phyloP scores from a whole-genome alignment of 2,888 invertebrate species.

The Acleris emargana region DNA sequence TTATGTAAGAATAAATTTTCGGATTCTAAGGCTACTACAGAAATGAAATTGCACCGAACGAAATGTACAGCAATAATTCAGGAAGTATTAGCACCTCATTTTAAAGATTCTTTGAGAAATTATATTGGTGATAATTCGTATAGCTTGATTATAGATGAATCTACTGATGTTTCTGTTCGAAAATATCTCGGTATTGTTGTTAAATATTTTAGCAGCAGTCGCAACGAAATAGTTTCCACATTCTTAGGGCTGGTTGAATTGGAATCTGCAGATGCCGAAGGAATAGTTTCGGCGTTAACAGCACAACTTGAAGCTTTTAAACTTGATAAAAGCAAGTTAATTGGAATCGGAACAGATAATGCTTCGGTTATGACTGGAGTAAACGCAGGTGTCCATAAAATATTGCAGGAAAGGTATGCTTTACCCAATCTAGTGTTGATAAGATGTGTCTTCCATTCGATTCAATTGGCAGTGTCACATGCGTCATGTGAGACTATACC shows the following conservation, averaged over 20 bases:
- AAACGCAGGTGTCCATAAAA: constrained; percentile 38
- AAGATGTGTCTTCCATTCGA: not conserved
- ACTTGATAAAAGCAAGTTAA: constrained; percentile 29
- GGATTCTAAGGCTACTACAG: no score
- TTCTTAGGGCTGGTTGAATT: constrained; percentile 37
- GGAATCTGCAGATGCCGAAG: constrained; percentile 38
- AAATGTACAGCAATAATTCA: constrained; percentile 39
- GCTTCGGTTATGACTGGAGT: constrained; percentile 39
- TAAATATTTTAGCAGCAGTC: constrained; percentile 36
- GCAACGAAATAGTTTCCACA: constrained; percentile 36
- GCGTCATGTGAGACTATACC: constrained; percentile 38
- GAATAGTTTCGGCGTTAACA: constrained; percentile 26
- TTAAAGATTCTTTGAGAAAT: constrained; percentile 30
- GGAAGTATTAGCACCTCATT: constrained; percentile 38
- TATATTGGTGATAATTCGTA: constrained; percentile 31
- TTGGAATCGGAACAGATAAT: constrained; percentile 42
- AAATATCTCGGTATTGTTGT: constrained; percentile 37
- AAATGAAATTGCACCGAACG: constrained; percentile 39
- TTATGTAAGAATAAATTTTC: constrained; percentile 23
- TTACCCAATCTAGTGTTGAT: not conserved
- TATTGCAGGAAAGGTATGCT: constrained; percentile 20
- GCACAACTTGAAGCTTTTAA: constrained; percentile 32
- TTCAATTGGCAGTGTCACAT: constrained; percentile 9
- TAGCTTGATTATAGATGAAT: constrained; percentile 38
- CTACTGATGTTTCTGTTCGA: constrained; percentile 38